Evolutionary conservation across 1,140 invertebrate genomes (phyloP).

Genomic region (Zaprionus vittiger): DNA sequence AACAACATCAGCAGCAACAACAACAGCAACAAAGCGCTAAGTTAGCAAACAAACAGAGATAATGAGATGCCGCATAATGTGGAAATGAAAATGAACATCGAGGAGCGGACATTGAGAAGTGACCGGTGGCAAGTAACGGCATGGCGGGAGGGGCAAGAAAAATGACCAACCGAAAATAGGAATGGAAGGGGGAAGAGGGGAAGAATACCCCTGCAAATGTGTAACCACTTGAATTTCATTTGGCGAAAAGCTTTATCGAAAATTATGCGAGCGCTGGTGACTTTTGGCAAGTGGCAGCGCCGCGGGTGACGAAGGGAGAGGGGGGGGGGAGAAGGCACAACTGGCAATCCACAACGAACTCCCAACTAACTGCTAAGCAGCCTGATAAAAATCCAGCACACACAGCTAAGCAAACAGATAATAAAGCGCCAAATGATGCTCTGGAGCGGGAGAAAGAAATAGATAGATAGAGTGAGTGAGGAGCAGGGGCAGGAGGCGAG

Average conservation of each 20-base stretch:
- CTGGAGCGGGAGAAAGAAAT: background rate
- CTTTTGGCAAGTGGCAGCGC: slow-evolving; percentile 78
- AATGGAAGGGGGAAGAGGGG: slow-evolving; percentile 3
- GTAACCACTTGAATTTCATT: slow-evolving; percentile 83
- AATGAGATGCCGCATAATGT: slow-evolving; percentile 80
- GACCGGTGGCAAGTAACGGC: slow-evolving; percentile 17
- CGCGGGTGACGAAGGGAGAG: slow-evolving; percentile 41
- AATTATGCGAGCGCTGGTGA: slow-evolving; percentile 81
- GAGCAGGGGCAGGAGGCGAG: background rate
- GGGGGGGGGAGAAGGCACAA: background rate
- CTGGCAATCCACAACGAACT: slow-evolving; percentile 11
- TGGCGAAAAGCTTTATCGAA: slow-evolving; percentile 81
- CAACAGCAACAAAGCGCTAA: slow-evolving; percentile 53
- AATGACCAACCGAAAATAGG: slow-evolving; percentile 57
- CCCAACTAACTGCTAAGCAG: slow-evolving; percentile 70
- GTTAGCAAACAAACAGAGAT: slow-evolving; percentile 72
- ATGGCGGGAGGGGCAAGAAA: slow-evolving; percentile 43
- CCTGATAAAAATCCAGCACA: slow-evolving; percentile 79
- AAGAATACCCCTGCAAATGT: slow-evolving; percentile 56
- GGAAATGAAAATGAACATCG: slow-evolving; percentile 66
- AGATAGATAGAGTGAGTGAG: background rate
- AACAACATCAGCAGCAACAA: slow-evolving; percentile 5
- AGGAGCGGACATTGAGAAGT: slow-evolving; percentile 10
- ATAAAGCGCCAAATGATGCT: slow-evolving; percentile 80
- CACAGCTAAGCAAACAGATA: slow-evolving; percentile 77